These are phyloP conservation scores for Lochmaea crataegi DNA, from an alignment of 2,888 invertebrate genomes.

Conservation along the genomic window DNA sequence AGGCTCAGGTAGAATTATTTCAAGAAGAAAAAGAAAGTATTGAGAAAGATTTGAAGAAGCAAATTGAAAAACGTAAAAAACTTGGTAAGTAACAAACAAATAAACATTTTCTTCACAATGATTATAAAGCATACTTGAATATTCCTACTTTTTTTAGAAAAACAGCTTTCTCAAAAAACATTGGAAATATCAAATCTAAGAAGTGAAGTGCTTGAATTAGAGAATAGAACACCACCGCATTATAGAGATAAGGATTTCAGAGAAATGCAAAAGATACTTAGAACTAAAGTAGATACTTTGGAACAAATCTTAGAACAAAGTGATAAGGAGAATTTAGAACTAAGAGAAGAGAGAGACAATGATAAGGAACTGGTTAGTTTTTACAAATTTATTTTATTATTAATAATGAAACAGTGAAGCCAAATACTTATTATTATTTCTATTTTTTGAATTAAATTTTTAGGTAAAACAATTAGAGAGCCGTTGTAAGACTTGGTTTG, in stretches of 20 bases:
- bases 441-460: slow-evolving; percentile 43
- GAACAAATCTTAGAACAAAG: slow-evolving; percentile 68
- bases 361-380: slow-evolving; percentile 62
- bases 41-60: slow-evolving; percentile 70
- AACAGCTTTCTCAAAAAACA: slow-evolving; percentile 62
- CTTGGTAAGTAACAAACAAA: slow-evolving; percentile 63
- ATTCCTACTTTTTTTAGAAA: slow-evolving; percentile 47
- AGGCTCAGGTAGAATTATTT: slow-evolving; percentile 72
- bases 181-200: slow-evolving; percentile 62
- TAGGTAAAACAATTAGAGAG: slow-evolving; percentile 63
- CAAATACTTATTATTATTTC: background rate
- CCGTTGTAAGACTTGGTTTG: slow-evolving; percentile 56
- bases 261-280: slow-evolving; percentile 58
- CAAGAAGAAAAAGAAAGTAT: slow-evolving; percentile 73
- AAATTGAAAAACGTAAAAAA: slow-evolving; percentile 68
- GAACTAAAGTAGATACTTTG: slow-evolving; percentile 67
- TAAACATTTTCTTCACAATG: too few relatives aligned
- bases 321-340: slow-evolving; percentile 68
- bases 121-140: too few relatives aligned
- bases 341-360: slow-evolving; percentile 67
- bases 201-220: slow-evolving; percentile 56
- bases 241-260: slow-evolving; percentile 55
- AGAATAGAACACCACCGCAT: slow-evolving; percentile 57
- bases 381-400: background rate
- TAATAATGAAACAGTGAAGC: too few relatives aligned